Base-by-base conservation (phyloP, 2,797 vertebrate species). In the Alcedo quadribrachys region DNA sequence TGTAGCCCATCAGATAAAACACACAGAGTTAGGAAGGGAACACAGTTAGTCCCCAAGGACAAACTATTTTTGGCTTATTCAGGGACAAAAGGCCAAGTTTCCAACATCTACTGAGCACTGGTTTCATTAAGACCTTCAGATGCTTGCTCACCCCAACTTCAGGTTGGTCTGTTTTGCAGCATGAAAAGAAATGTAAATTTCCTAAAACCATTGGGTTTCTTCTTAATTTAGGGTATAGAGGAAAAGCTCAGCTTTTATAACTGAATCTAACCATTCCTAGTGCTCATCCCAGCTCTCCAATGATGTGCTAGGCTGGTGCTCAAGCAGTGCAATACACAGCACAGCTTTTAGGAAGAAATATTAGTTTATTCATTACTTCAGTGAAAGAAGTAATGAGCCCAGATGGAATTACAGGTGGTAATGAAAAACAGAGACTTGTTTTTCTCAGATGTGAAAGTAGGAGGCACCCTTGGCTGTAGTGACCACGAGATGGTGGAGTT, bases 1-100 rank as follows among this genome's bases (percentile, higher is more conserved):
- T 43, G 82, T 68, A 93, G 80, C 65, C 65, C 37, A 57, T 63
- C 75, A 91, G 90, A 90, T 73, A 91, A 93, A 93, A 75, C 13
- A 84, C 35, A 50, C 66, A 37, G 62, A 82, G 33, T 40, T 82
- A 46, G 91, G 85, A 92, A 87, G 35, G 55, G 90, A 85, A 66
- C 88, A 51, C 1, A 81, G 32, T 55, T 25, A 27, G 84, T 63
- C 84, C 71, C 79, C 11, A 4, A 18, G 68, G 87, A 51, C 61
- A 78, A 91, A 30, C 20, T 90, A 75, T 87, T 94, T 93, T 89
- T 37, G 75, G 61, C 27, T 85, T 61, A 7, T 76, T 88, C 28
- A 12, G 75, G 91, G 54, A 63, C 42, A 53, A 22, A 9, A 73
- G 88, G 76, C 60, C 69, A 85, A 63, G 51, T 85, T 95, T 84